A percentile compares a stretch with the other conserved stretches of the same genome.
Conservation (phyloP, 2,797 vertebrate species). For the Lacerta agilis region DNA sequence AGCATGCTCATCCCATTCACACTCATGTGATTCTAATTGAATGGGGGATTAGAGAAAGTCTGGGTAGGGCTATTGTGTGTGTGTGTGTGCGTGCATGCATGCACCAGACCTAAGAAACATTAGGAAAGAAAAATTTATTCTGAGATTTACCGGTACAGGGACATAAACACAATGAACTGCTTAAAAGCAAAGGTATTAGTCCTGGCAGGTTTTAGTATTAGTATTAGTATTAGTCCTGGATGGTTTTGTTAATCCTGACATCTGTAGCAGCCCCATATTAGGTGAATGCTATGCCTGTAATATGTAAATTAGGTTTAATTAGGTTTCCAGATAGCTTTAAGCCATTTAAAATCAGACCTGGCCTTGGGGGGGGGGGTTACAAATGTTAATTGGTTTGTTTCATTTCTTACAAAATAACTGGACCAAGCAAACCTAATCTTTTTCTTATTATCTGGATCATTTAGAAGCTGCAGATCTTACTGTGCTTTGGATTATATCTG, state of each 20-base stretch:
- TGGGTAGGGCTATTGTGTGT: not conserved
- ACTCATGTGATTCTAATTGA: not conserved
- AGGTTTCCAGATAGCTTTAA: not conserved
- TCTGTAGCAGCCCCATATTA: not conserved
- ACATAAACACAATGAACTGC: not conserved
- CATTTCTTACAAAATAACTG: not conserved
- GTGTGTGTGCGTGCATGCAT: not conserved
- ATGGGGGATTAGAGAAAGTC: not conserved
- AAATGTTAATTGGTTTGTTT: conserved; percentile 15
- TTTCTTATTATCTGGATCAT: conserved; percentile 1
- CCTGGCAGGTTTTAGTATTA: not conserved
- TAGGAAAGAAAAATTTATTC: not conserved
- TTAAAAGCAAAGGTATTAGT: not conserved
- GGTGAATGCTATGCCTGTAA: not conserved
- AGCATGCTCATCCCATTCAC: not conserved
- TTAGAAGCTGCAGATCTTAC: not conserved
- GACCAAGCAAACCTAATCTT: not conserved
- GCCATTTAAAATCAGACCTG: not conserved
- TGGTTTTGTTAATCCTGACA: not conserved
- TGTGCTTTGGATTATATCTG: not conserved
- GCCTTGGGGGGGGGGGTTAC: not conserved
- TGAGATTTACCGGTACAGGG: not conserved
- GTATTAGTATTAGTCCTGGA: not conserved
- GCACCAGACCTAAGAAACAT: not conserved
- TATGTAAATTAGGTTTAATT: not conserved